Base-by-base conservation (phyloP, 2,113 vertebrate species). In the Sebastes schlegelii region DNA sequence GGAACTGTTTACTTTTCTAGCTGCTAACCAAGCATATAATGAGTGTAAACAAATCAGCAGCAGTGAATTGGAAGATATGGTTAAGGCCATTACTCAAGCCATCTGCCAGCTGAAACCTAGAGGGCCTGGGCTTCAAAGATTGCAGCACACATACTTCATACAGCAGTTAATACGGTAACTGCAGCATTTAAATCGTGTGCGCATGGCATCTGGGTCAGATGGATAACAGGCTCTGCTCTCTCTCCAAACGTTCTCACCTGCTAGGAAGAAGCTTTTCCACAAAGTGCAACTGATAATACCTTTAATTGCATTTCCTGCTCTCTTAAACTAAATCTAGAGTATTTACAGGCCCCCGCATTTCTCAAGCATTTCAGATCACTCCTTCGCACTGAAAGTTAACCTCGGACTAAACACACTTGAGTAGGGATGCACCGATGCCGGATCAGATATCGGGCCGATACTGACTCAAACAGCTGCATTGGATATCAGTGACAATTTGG, bases 21-120 rank as follows among this genome's bases (percentile, higher is more conserved):
- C 40, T 55, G 62, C 78, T 58, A 80, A 66, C 72, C 46, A 69
- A 74, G 66, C 57, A n/a, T 34, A 45, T 61, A 49, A 66, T 69
- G 45, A n/a, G 48, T 21, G 82, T 70, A 77, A 86, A 86, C 79
- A 71, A 86, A 89, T 79, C 57, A 84, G 74, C 19, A 12, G 78
- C n/a, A 63, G 48, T 69, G 48, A 65, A 63, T 40, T 75, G 72
- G 62, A 66, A 81, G 72, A 66, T 66, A 43, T 65, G 61, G 46
- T 77, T 78, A 68, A 26, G 58, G 16, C n/a, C 58, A 52, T 82
- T 61, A 77, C 71, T 88, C 11, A 34, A 57, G 40, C 43, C 42
- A 66, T 63, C 64, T 73, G 75, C 0, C 49, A 65, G 34, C 9
- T 57, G 48, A 48, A 57, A 55, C 51, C 52, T 21, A 48, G 19